Percentiles rank a stretch among this genome's conserved stretches.
phyloP scores from a whole-genome alignment of 2,888 invertebrate species.

The Troilus luridus region DNA sequence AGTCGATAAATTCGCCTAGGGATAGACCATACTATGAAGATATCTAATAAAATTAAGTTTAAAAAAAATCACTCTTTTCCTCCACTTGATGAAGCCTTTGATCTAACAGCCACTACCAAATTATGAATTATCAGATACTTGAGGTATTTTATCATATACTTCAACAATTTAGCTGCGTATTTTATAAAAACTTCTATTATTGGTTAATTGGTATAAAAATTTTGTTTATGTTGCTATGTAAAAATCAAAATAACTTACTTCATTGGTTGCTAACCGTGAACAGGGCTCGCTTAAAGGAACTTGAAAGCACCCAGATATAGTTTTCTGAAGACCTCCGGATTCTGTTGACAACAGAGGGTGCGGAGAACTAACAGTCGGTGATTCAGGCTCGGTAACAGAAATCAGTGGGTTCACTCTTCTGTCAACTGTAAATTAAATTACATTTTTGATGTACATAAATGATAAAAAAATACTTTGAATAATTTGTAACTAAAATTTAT shows the following conservation, averaged over 20 bases:
- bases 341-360: constrained; percentile 61
- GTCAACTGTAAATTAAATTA: constrained; percentile 56
- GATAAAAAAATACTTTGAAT: background rate
- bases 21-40: too few species aligned
- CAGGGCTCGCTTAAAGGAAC: constrained; percentile 83
- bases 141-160: too few species aligned
- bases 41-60: too few species aligned
- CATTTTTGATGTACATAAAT: background rate
- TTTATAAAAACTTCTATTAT: too few species aligned
- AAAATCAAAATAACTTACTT: constrained; percentile 69
- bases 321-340: constrained; percentile 67
- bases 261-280: constrained; percentile 82
- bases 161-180: too few species aligned
- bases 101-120: too few species aligned
- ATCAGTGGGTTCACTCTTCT: constrained; percentile 81
- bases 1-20: too few species aligned
- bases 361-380: constrained; percentile 24
- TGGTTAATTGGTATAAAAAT: background rate
- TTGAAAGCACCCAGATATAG: constrained; percentile 68
- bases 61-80: too few species aligned
- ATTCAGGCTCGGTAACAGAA: constrained; percentile 89
- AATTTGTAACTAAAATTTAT: background rate
- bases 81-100: too few species aligned
- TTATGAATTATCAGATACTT: too few species aligned
- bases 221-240: background rate